Conservation (phyloP, 2,113 vertebrate species). For the Bubo blakistoni region DNA sequence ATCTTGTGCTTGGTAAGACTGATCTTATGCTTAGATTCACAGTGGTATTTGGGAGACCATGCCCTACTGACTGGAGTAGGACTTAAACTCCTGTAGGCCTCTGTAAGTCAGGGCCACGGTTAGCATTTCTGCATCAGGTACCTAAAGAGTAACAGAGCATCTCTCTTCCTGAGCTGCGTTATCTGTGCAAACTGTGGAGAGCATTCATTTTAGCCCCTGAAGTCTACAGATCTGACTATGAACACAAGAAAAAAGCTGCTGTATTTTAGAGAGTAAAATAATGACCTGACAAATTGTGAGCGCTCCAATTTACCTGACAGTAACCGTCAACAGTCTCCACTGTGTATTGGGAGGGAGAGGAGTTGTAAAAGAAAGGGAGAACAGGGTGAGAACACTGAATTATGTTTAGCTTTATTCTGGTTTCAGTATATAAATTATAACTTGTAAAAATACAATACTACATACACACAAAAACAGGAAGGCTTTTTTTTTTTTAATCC, state of each 20-base stretch:
- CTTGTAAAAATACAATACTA: slow-evolving; percentile 34
- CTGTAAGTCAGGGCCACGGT: not conserved
- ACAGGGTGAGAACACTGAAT: not conserved
- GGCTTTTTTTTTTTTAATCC: not conserved
- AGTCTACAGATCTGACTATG: not conserved
- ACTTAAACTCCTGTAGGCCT: not conserved
- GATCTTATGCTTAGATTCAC: not conserved
- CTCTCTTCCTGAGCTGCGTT: not conserved
- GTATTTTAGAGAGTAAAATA: not conserved
- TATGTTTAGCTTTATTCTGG: not conserved
- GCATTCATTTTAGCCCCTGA: not conserved
- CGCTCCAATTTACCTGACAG: not conserved
- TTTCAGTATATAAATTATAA: not conserved
- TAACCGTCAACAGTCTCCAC: not conserved
- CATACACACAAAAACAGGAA: not conserved
- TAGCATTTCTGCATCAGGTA: not conserved
- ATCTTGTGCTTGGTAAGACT: not conserved
- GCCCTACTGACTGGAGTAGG: not conserved
- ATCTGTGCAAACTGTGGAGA: not conserved
- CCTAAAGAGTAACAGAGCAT: not conserved
- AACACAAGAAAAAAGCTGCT: not conserved
- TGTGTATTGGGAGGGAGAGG: not conserved
- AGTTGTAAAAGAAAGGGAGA: not conserved
- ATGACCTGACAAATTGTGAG: not conserved
- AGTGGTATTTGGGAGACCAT: not conserved